Conservation (phyloP, 2,113 vertebrate species). For the Trogon surrucura region DNA sequence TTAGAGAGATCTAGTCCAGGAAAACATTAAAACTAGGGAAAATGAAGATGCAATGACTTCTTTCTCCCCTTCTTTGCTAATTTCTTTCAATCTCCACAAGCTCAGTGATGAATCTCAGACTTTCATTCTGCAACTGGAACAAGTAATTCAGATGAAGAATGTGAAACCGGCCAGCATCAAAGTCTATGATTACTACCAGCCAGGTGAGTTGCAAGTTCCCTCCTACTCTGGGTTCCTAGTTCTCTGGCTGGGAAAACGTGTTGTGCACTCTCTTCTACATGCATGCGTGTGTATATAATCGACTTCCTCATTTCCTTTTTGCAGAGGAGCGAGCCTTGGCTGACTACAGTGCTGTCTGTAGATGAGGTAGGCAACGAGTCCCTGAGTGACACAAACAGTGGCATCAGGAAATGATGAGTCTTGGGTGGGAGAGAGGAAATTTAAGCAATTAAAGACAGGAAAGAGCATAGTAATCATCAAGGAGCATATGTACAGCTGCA, state of each 20-base stretch:
- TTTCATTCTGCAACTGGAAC: constrained; percentile 71
- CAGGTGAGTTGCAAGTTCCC: constrained; percentile 71
- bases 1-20: background rate
- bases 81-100: constrained; percentile 1
- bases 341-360: constrained; percentile 44
- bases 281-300: background rate
- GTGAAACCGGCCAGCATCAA: constrained; percentile 83
- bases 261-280: background rate
- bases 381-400: background rate
- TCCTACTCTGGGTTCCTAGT: background rate
- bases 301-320: background rate
- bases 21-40: background rate
- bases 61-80: background rate
- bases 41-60: background rate
- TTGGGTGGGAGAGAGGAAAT: background rate
- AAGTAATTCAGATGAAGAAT: constrained; percentile 75
- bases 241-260: background rate
- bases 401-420: background rate
- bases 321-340: constrained; percentile 51
- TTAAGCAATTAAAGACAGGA: background rate
- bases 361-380: constrained; percentile 43
- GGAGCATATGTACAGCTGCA: background rate
- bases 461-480: background rate
- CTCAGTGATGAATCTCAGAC: constrained; percentile 63
- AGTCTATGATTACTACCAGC: constrained; percentile 89